Conservation (phyloP, 2,888 invertebrate genomes). For the Diloba caeruleocephala region DNA sequence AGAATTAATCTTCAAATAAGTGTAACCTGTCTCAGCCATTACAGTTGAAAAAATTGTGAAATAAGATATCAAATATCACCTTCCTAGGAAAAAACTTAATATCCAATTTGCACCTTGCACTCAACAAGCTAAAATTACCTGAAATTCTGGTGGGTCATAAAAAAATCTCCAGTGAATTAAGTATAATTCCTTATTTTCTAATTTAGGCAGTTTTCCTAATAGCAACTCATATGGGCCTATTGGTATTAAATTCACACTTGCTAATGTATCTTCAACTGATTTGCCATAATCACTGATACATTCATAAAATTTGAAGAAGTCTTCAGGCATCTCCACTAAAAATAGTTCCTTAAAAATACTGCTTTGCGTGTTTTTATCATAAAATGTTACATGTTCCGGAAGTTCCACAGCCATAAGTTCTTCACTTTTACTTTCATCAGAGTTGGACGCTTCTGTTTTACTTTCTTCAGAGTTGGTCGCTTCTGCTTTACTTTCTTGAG, state of each 20-base stretch:
- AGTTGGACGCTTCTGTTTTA: background rate
- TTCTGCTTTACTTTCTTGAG: background rate
- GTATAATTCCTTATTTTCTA: constrained; percentile 90
- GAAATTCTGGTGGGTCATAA: constrained; percentile 98
- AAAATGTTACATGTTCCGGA: constrained; percentile 70
- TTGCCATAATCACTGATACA: constrained; percentile 90
- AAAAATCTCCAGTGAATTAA: constrained; percentile 96
- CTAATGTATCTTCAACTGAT: constrained; percentile 90
- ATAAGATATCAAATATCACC: too few species aligned
- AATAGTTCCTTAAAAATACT: constrained; percentile 92
- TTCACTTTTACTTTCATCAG: constrained; percentile 5
- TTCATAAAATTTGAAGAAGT: constrained; percentile 96
- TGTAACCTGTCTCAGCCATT: too few species aligned
- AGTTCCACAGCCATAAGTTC: constrained; percentile 42
- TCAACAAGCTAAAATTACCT: too few species aligned
- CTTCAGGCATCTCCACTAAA: constrained; percentile 95
- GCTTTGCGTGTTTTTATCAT: constrained; percentile 83
- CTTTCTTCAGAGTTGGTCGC: background rate
- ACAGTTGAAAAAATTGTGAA: too few species aligned
- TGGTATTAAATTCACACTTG: constrained; percentile 91
- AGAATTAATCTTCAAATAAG: too few species aligned
- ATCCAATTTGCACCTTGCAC: too few species aligned
- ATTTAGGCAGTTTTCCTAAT: constrained; percentile 89
- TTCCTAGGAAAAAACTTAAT: too few species aligned
- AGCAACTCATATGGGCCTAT: constrained; percentile 97